Evolutionary conservation across 2,888 invertebrate species (phyloP), one percentile per base, ranked within the genome.

Genomic region (Hesperia comma): DNA sequence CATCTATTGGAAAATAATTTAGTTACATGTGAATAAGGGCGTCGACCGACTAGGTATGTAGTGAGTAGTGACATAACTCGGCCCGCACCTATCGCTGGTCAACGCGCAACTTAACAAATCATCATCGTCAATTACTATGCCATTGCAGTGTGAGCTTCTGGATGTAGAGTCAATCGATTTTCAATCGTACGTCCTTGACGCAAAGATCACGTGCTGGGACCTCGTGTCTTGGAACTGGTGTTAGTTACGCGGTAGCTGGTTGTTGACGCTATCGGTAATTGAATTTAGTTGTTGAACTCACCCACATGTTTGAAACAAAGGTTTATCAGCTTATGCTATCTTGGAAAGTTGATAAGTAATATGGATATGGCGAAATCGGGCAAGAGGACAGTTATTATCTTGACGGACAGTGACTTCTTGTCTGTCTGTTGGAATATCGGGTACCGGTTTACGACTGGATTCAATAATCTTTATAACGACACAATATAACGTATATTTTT

Each of bases 61-160:
- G 60, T 84, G 86, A 84, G 71, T 68, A 75, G 60, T 84, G 86
- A 84, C 86, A 84, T 85, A 84, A 83, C 79, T 77, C 75, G 41
- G 60, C 60, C 66, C 60, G 66, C 53, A 60, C 64, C 64, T 58
- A 37, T 41, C 58, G 40, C 41, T 80, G 81, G 82, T 80, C 81
- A 81, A 80, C 82, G 75, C 78, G 82, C 82, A 82, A 80, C 77
- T 78, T 79, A 81, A 84, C 81, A 79, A 79, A 71, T 80, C 83
- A 80, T 82, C 85, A 83, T 32, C 14, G n/a, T 32, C 66, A 66
- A 66, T 66, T 66, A 66, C 66, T 46, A 60, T 66, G 26, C 53
- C 43, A 86, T 84, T 82, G 78, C 78, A 68, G 63, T 70, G 46
- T 41, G 40, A 14, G 49, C 68, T 68, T 19, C 68, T 67, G 37